Conservation (phyloP, 2,113 vertebrate species). For the Trachemys scripta region DNA sequence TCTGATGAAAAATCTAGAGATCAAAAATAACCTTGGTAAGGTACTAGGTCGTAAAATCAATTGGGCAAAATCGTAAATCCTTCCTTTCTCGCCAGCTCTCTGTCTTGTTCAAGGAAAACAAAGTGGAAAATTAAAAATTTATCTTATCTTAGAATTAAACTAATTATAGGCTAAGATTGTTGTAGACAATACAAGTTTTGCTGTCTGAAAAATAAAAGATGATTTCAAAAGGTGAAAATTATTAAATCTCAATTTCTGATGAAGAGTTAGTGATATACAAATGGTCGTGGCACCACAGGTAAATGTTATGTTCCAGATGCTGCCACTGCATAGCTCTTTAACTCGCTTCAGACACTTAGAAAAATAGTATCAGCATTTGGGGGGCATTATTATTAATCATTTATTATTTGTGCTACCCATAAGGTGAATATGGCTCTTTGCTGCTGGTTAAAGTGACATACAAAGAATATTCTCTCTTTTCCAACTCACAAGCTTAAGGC, state of each 20-base stretch:
- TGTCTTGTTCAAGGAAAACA: not conserved
- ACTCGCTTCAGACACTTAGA: not conserved
- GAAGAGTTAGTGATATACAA: not conserved
- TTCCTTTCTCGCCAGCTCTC: not conserved
- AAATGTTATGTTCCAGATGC: not conserved
- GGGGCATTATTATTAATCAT: not conserved
- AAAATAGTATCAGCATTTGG: not conserved
- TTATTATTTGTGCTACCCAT: not conserved
- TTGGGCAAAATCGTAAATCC: not conserved
- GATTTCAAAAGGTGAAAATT: not conserved
- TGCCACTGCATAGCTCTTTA: not conserved
- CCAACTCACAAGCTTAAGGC: not conserved
- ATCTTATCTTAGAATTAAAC: not conserved
- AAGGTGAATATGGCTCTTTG: not conserved
- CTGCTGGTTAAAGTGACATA: not conserved
- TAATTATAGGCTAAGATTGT: not conserved
- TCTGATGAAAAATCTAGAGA: not conserved
- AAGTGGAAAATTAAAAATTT: not conserved
- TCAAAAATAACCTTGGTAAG: not conserved
- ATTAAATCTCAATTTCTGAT: not conserved
- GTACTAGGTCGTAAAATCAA: not conserved
- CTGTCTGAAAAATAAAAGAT: not conserved
- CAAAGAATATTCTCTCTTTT: slow-evolving; percentile 1
- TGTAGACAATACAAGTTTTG: not conserved
- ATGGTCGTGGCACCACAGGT: not conserved